Evolutionary conservation across 2,797 vertebrate species (phyloP).

Genomic region (Neomorphus geoffroyi): DNA sequence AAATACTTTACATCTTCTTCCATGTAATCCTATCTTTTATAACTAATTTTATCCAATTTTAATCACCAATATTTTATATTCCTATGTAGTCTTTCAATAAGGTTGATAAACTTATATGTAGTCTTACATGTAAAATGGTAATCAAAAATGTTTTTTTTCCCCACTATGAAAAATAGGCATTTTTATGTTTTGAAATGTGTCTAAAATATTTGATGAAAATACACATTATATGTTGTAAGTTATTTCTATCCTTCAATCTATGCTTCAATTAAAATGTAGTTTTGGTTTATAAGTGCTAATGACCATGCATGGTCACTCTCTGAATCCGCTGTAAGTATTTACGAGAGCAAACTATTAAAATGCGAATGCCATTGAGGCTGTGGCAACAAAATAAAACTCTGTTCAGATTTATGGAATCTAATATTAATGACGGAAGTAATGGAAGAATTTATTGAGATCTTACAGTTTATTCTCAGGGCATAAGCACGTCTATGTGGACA

Average conservation of each 20-base stretch:
- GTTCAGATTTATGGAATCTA: not conserved
- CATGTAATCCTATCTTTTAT: not conserved
- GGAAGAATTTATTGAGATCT: not conserved
- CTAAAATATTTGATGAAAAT: not conserved
- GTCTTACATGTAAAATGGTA: not conserved
- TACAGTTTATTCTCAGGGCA: not conserved
- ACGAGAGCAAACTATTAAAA: not conserved
- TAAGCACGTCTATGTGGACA: not conserved
- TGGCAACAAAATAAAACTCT: not conserved
- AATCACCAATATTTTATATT: not conserved
- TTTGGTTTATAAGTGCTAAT: not conserved
- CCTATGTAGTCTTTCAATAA: not conserved
- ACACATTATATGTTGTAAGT: not conserved
- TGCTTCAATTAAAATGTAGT: not conserved
- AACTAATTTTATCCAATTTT: not conserved
- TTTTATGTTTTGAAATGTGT: not conserved
- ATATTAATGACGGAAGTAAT: not conserved
- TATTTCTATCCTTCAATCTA: not conserved
- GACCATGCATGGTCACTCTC: not conserved
- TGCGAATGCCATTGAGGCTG: not conserved
- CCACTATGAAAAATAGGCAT: not conserved
- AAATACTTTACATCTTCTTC: not conserved
- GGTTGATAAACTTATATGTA: not conserved
- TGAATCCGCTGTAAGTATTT: not conserved
- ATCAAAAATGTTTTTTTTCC: fast-evolving